Evolutionary conservation across 2,113 vertebrate genomes (phyloP).

Genomic region (Pogonocichla stellata): DNA sequence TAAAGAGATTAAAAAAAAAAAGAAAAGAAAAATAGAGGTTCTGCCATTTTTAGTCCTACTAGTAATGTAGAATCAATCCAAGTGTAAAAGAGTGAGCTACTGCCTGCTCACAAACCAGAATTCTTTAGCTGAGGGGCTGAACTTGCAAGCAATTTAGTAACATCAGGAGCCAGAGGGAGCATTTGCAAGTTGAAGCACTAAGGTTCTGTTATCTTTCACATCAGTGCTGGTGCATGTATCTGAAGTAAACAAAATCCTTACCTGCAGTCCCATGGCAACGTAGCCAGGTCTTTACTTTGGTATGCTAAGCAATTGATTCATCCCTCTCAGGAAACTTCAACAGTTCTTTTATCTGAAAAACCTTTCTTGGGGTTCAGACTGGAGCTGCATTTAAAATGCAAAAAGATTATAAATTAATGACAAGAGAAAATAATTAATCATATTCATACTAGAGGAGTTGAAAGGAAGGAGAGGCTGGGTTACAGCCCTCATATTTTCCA

Average conservation of each 20-base stretch:
- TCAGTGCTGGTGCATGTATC: not conserved
- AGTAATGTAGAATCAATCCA: not conserved
- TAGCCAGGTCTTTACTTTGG: not conserved
- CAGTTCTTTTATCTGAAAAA: not conserved
- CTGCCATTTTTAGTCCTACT: not conserved
- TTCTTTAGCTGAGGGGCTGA: not conserved
- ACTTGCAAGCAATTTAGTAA: not conserved
- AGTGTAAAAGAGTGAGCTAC: not conserved
- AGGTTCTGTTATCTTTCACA: not conserved
- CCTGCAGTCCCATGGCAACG: not conserved
- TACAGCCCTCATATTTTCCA: not conserved
- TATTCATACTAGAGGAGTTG: not conserved
- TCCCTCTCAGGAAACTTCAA: not conserved
- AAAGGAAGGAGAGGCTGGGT: not conserved
- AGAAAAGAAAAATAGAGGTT: not conserved
- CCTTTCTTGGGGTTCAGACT: not conserved
- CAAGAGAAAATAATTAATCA: not conserved
- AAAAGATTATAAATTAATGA: not conserved
- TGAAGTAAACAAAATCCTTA: constrained; percentile 17
- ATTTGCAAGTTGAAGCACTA: not conserved
- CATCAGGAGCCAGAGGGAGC: not conserved
- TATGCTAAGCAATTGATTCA: not conserved
- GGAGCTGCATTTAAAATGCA: not conserved
- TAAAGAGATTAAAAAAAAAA: no score
- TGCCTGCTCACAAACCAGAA: not conserved